Conservation (phyloP, 2,888 invertebrate species). For the Cloeon dipterum region DNA sequence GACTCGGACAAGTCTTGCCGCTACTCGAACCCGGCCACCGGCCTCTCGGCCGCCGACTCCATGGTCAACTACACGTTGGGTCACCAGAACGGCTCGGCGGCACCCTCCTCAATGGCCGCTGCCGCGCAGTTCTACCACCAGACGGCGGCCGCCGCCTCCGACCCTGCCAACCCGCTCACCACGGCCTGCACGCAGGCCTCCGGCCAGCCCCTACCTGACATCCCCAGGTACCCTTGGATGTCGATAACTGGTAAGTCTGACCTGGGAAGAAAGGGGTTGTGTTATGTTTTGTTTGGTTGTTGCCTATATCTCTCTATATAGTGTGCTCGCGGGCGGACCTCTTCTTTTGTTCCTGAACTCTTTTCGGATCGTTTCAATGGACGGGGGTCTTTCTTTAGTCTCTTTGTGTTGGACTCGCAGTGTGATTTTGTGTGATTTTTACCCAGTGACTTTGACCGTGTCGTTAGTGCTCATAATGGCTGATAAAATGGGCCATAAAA, state of each 20-base stretch:
- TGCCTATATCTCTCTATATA: no score
- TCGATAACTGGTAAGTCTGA: constrained; percentile 73
- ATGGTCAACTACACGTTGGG: constrained; percentile 65
- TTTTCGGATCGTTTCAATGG: no score
- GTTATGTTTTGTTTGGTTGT: no score
- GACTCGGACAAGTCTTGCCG: constrained; percentile 61
- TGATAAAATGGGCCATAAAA: no score
- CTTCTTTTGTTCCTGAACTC: no score
- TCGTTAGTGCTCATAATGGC: no score
- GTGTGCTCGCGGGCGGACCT: no score
- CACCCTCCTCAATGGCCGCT: constrained; percentile 46
- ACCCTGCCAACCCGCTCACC: constrained; percentile 53
- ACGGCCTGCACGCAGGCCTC: constrained; percentile 57
- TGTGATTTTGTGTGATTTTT: no score
- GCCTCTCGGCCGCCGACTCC: constrained; percentile 28
- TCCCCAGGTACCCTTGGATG: constrained; percentile 91
- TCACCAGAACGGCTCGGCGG: constrained; percentile 27
- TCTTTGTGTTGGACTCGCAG: no score
- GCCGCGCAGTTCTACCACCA: constrained; percentile 79
- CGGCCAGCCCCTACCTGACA: constrained; percentile 73
- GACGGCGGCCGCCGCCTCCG: constrained; percentile 41
- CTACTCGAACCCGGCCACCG: constrained; percentile 31
- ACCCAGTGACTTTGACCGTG: no score
- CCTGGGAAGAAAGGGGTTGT: no score
- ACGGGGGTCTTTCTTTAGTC: no score